A percentile compares a stretch with the other conserved stretches of the same genome.
Conservation (phyloP, 2,113 vertebrate species). For the Leucopsar rothschildi region DNA sequence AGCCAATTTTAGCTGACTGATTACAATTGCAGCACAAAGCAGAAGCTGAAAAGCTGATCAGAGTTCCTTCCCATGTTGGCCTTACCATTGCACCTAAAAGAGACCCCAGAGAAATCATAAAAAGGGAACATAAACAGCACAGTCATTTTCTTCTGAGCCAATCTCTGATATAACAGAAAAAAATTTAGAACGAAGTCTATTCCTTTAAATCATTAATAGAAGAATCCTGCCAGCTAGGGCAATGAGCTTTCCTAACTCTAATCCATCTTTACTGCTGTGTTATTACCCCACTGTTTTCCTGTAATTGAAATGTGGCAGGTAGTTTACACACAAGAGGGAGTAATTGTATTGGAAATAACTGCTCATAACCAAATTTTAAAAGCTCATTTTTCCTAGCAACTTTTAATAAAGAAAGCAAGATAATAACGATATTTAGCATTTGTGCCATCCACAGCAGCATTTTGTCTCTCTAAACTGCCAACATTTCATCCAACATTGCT, state of each 20-base stretch:
- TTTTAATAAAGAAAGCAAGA: conserved; percentile 62
- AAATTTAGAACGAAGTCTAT: neutral
- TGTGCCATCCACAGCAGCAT: conserved; percentile 6
- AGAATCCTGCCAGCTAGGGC: conserved; percentile 21
- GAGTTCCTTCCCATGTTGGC: neutral
- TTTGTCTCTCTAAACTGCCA: conserved; percentile 13
- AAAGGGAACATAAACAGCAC: neutral
- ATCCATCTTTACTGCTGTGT: conserved; percentile 38
- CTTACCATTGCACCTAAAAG: neutral
- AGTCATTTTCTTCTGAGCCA: neutral
- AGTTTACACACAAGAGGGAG: conserved; percentile 68
- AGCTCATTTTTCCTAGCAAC: conserved; percentile 61
- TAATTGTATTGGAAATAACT: conserved; percentile 67
- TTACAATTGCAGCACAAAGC: neutral
- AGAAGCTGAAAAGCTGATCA: neutral
- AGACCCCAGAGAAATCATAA: neutral
- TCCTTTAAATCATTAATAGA: conserved; percentile 44
- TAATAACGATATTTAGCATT: conserved; percentile 38
- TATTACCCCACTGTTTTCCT: conserved; percentile 43
- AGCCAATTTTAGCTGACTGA: conserved; percentile 3
- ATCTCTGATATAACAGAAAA: neutral
- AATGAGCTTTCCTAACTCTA: conserved; percentile 23
- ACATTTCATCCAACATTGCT: neutral
- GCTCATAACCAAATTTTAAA: conserved; percentile 63
- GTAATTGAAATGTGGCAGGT: conserved; percentile 72